Evolutionary conservation across 2,113 vertebrate species (phyloP).

Genomic region (Trichechus manatus): DNA sequence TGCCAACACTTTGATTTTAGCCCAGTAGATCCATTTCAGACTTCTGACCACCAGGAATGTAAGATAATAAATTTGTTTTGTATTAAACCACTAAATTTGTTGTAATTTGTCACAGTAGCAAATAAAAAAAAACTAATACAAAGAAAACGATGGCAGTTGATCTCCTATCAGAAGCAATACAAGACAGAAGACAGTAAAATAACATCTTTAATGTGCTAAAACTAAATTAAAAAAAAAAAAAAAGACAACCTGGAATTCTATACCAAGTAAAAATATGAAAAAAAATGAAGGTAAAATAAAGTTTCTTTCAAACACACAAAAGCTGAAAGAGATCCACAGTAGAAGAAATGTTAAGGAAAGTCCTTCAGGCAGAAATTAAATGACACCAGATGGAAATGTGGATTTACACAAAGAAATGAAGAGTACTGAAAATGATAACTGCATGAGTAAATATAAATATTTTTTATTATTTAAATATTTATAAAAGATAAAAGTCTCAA

Average conservation of each 20-base stretch:
- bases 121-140: background rate
- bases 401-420: background rate
- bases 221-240: background rate
- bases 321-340: background rate
- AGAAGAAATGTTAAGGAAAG: background rate
- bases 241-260: background rate
- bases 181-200: background rate
- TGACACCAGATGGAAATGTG: background rate
- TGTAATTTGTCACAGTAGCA: background rate
- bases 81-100: background rate
- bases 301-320: background rate
- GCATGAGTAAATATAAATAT: background rate
- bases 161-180: background rate
- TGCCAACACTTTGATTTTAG: background rate
- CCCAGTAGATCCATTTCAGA: background rate
- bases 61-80: background rate
- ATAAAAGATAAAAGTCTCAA: background rate
- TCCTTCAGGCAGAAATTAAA: background rate
- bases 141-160: background rate
- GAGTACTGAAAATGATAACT: background rate
- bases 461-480: constrained; percentile 9
- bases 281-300: background rate
- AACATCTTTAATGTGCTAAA: background rate
- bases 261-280: background rate
- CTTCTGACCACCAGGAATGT: background rate